Evolutionary conservation across 2,888 invertebrate species (phyloP).

Genomic region (Pecten maximus): DNA sequence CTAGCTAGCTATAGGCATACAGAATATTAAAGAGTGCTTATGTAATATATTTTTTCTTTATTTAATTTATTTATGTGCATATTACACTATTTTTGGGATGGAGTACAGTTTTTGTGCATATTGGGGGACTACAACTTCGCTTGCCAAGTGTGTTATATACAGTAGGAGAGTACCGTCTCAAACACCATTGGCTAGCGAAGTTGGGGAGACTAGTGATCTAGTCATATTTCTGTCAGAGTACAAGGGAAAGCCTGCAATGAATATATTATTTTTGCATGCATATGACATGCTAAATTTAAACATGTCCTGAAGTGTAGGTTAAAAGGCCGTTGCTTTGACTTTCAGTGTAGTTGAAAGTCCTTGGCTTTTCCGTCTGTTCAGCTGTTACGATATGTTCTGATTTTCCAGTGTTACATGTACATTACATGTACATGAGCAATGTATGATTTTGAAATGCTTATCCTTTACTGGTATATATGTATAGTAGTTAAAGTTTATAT

Average conservation of each 20-base stretch:
- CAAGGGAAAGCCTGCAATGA: slow-evolving; percentile 23
- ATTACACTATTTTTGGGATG: background rate
- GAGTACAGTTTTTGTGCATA: background rate
- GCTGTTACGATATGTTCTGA: background rate
- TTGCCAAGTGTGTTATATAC: no score
- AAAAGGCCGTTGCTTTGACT: background rate
- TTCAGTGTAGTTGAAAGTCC: background rate
- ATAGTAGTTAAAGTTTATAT: slow-evolving; percentile 7
- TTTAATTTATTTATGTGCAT: slow-evolving; percentile 32
- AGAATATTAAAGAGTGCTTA: slow-evolving; percentile 12
- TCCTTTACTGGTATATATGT: background rate
- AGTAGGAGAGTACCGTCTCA: no score
- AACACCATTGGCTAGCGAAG: no score
- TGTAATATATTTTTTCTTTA: slow-evolving; percentile 20
- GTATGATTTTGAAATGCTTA: slow-evolving; percentile 21
- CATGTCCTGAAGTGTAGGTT: background rate
- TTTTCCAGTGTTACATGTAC: background rate
- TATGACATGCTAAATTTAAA: background rate
- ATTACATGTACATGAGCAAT: background rate
- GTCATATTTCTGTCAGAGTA: slow-evolving; percentile 6
- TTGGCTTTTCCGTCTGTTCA: background rate
- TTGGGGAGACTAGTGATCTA: background rate
- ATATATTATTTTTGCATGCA: background rate
- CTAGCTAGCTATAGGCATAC: background rate
- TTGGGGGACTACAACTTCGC: no score